Percentiles rank a stretch among this genome's conserved stretches.
These are phyloP conservation scores for Ladona fulva DNA, from an alignment of 1,140 invertebrate species.

Conservation along the genomic window DNA sequence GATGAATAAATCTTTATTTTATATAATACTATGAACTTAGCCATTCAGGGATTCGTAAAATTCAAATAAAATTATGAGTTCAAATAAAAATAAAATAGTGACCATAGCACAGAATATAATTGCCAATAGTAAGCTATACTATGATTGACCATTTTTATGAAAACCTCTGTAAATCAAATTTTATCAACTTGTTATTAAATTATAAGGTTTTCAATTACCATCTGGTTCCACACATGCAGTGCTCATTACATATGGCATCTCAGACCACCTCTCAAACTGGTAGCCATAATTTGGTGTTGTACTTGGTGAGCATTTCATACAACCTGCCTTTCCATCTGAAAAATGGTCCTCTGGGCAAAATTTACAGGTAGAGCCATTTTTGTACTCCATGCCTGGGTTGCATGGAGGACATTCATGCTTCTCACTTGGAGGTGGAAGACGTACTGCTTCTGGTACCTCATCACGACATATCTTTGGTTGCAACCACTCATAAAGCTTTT, in stretches of 20 bases:
- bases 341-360: slow-evolving; percentile 34
- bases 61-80: too few species aligned
- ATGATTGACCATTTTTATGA: too few species aligned
- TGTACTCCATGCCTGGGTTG: slow-evolving; percentile 46
- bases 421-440: slow-evolving; percentile 34
- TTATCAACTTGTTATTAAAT: too few species aligned
- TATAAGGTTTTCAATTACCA: slow-evolving; percentile 25
- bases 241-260: slow-evolving; percentile 41
- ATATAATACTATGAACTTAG: too few species aligned
- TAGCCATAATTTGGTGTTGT: slow-evolving; percentile 46
- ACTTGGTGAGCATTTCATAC: slow-evolving; percentile 40
- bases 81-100: too few species aligned
- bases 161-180: too few species aligned
- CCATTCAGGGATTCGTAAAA: too few species aligned
- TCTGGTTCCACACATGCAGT: slow-evolving; percentile 39
- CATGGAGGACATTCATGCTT: slow-evolving; percentile 42
- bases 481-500: slow-evolving; percentile 43
- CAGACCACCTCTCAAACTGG: slow-evolving; percentile 43
- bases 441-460: slow-evolving; percentile 31
- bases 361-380: slow-evolving; percentile 32
- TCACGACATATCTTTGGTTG: slow-evolving; percentile 45
- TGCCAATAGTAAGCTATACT: too few species aligned
- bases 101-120: too few species aligned
- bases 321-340: slow-evolving; percentile 34
- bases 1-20: too few species aligned